phyloP scores from a whole-genome alignment of 92 coral and sea anemone genomes.

The Porites evermanni region DNA sequence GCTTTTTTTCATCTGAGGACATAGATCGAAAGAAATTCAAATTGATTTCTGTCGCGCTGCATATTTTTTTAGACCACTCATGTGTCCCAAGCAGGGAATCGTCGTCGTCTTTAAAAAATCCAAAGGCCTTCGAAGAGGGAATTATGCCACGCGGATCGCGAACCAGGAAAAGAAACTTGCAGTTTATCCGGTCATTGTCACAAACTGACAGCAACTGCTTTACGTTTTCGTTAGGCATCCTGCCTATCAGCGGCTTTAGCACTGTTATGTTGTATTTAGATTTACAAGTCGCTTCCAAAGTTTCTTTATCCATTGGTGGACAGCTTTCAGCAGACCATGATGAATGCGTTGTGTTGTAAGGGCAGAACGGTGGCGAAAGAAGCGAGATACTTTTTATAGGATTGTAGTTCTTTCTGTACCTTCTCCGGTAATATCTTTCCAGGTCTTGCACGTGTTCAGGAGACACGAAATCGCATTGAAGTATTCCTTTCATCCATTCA shows the following conservation, averaged over 20 bases:
- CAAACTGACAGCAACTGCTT: too few species aligned
- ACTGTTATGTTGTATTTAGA: slow-evolving; percentile 27
- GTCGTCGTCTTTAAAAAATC: too few species aligned
- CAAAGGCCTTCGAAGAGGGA: too few species aligned
- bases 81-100: too few species aligned
- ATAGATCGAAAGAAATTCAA: neutral
- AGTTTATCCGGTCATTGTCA: too few species aligned
- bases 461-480: slow-evolving; percentile 27
- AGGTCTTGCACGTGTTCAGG: neutral
- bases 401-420: neutral
- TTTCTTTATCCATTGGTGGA: slow-evolving; percentile 18
- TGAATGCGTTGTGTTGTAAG: slow-evolving; percentile 32
- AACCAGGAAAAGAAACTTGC: too few species aligned
- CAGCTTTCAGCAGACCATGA: slow-evolving; percentile 33
- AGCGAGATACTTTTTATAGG: slow-evolving; percentile 23
- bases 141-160: too few species aligned
- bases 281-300: neutral
- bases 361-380: slow-evolving; percentile 33
- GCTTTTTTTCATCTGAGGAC: neutral
- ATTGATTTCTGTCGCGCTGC: slow-evolving; percentile 21
- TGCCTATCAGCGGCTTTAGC: slow-evolving; percentile 18
- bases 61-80: neutral
- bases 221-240: slow-evolving; percentile 4
- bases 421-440: neutral
- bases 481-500: slow-evolving; percentile 21